Conservation (phyloP, 2,113 vertebrate genomes). For the Xiphophorus maculatus region DNA sequence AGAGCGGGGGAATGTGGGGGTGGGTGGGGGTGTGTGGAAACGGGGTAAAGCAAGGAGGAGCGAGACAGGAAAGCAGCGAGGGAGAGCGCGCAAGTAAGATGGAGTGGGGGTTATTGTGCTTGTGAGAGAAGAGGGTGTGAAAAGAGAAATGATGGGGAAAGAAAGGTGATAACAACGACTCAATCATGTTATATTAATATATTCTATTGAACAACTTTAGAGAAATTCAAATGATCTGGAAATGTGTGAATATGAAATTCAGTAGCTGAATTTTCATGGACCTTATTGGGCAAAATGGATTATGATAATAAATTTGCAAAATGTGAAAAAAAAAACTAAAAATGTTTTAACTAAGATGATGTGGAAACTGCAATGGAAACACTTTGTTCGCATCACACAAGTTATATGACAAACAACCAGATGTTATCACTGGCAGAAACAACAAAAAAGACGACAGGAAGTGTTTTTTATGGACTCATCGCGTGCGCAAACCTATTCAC, state of each 20-base stretch:
- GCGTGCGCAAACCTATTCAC: no score
- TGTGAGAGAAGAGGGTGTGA: conserved; percentile 31
- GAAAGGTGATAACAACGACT: conserved; percentile 41
- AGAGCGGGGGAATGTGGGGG: conserved; percentile 38
- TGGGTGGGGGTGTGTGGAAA: conserved; percentile 8
- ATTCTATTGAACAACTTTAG: background rate
- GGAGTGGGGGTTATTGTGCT: conserved; percentile 31
- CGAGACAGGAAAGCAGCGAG: conserved; percentile 44
- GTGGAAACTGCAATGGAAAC: no score
- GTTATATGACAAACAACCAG: no score
- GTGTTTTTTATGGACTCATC: no score
- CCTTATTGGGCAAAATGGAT: no score
- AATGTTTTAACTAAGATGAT: no score
- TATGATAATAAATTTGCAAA: no score
- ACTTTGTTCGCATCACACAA: no score
- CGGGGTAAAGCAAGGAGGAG: conserved; percentile 49
- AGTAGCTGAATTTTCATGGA: background rate
- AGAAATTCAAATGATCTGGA: background rate
- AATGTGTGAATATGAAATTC: background rate
- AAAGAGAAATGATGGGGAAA: conserved; percentile 51
- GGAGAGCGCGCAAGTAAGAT: conserved; percentile 41
- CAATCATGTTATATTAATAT: background rate
- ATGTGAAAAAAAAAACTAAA: no score
- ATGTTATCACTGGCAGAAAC: no score
- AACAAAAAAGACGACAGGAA: no score